Evolutionary conservation across 2,113 vertebrate genomes (phyloP), one percentile per base, ranked within the genome.

Genomic region (Oplegnathus fasciatus): DNA sequence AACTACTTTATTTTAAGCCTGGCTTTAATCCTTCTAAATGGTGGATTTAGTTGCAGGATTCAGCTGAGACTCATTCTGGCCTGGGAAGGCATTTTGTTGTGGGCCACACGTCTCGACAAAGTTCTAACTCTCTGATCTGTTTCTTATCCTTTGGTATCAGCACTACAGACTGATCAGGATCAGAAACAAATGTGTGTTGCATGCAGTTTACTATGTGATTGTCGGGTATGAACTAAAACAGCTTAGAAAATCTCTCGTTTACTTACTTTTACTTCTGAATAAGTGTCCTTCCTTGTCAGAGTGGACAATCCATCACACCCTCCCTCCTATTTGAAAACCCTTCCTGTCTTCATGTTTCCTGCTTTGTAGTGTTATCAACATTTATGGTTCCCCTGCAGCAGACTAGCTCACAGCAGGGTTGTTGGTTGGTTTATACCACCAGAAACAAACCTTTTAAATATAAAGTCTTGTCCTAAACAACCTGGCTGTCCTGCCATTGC

Each of bases 361-460:
- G 22, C 73, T 64, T 70, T 64, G 14, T 4, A 2, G 7, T 42
- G 13, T n/a, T 42, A 42, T 72, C 40, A 30, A 40, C 54, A 42
- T 37, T 24, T 6, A 60, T 40, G 42, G 13, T 34, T 57, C 6
- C 30, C 34, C 26, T 65, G 18, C 20, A 32, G 13, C 30, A 52
- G 30, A 28, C 30, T 61, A 14, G 6, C 66, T 50, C 14, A 28
- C 57, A 80, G 61, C 50, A 82, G 61, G 15, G 22, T 28, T 55
- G 58, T 55, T 64, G 9, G 6, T 52, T 42, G 2, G 55, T 78
- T 66, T 22, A 30, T 3, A 0, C 37, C 57, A 20, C n/a, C 26
- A 58, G 32, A n/a, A 77, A 37, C 42, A 81, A 61, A 55, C 13
- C 7, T 71, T 80, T 69, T 37, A 32, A 80, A 70, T 17, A 9